Evolutionary conservation across 1,140 invertebrate genomes (phyloP).

Genomic region (Brachionus sp.): DNA sequence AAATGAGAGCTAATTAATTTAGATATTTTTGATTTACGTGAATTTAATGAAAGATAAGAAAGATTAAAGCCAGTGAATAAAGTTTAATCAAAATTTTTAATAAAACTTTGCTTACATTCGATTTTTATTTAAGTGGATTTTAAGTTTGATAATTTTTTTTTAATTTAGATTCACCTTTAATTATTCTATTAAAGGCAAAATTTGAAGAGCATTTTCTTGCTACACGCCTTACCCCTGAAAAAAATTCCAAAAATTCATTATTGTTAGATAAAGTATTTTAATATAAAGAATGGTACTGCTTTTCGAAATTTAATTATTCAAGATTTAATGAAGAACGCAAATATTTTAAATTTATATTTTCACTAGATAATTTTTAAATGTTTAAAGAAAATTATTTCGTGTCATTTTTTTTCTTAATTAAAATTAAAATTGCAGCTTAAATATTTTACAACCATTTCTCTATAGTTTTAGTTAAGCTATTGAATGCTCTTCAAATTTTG

Average conservation of each 20-base stretch:
- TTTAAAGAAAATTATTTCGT: no score
- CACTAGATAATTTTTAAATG: no score
- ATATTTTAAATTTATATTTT: no score
- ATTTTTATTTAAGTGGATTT: not conserved
- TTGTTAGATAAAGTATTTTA: no score
- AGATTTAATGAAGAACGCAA: no score
- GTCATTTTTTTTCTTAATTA: no score
- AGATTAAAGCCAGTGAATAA: not conserved
- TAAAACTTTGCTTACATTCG: not conserved
- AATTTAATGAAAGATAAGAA: not conserved
- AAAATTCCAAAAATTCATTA: not conserved
- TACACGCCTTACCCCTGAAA: not conserved
- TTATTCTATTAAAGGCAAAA: not conserved
- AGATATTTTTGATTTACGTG: constrained; percentile 6
- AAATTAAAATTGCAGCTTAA: no score
- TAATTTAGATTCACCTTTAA: not conserved
- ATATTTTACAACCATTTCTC: no score
- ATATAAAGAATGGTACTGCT: no score
- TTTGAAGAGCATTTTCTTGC: not conserved
- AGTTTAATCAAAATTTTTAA: not conserved
- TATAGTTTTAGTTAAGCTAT: no score
- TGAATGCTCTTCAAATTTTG: no score
- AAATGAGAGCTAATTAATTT: not conserved
- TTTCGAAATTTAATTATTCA: no score
- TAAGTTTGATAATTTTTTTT: not conserved